Percentiles rank a stretch among this genome's conserved stretches.
These are phyloP conservation scores for Phyllopteryx taeniolatus DNA, from an alignment of 2,113 vertebrate species.

Conservation along the genomic window DNA sequence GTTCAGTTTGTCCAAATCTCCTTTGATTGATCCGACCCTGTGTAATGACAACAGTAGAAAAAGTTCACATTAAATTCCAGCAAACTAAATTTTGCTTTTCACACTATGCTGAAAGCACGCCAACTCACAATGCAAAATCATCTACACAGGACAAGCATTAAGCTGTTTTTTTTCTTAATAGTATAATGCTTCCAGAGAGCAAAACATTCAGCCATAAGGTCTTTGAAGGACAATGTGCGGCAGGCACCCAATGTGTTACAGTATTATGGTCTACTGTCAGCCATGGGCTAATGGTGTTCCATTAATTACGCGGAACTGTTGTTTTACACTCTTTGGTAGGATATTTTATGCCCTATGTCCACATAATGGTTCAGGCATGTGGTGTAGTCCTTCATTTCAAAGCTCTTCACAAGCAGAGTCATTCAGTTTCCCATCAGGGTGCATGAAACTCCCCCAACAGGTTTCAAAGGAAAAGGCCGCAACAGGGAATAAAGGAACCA, in stretches of 20 bases:
- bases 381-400: conserved; percentile 43
- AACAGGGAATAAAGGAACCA: conserved; percentile 1
- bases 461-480: conserved; percentile 18
- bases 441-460: conserved; percentile 36
- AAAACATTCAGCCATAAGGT: conserved; percentile 47
- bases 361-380: conserved; percentile 37
- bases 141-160: not conserved
- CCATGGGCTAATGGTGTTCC: conserved; percentile 57
- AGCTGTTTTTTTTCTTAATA: conserved; percentile 9
- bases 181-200: conserved; percentile 29
- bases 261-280: conserved; percentile 51
- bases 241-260: conserved; percentile 42
- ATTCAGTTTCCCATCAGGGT: conserved; percentile 35
- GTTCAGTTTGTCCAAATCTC: conserved; percentile 51
- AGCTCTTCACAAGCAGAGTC: conserved; percentile 37
- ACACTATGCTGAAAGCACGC: not conserved
- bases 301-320: conserved; percentile 58
- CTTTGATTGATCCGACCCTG: conserved; percentile 48
- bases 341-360: conserved; percentile 55
- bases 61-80: conserved; percentile 32
- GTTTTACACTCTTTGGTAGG: conserved; percentile 55
- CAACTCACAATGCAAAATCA: not conserved
- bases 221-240: conserved; percentile 51
- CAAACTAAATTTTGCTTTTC: conserved; percentile 27
- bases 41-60: conserved; percentile 35